These are phyloP conservation scores for Euura saliciscinereae DNA, from an alignment of 1,140 invertebrate species.

Conservation along the genomic window DNA sequence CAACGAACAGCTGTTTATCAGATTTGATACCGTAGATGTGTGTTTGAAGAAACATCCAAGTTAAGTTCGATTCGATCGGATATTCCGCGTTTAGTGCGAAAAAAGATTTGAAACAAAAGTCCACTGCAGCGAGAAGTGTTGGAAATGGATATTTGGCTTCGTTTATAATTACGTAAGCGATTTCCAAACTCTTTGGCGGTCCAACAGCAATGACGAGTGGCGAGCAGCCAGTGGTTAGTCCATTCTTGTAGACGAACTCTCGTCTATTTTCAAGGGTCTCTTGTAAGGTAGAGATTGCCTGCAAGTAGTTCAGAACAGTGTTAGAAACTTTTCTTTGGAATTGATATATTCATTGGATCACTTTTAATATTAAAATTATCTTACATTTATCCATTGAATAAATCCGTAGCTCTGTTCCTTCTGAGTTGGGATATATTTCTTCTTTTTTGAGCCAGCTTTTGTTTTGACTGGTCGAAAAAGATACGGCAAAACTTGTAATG, in stretches of 20 bases:
- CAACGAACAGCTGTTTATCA: neutral
- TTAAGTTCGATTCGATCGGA: neutral
- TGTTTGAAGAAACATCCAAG: neutral
- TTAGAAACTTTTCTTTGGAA: neutral
- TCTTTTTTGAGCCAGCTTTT: neutral
- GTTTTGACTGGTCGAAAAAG: neutral
- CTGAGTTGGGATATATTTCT: neutral
- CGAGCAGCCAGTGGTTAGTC: slow-evolving; percentile 3
- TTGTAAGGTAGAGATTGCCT: neutral
- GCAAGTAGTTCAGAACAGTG: neutral
- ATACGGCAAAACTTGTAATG: neutral
- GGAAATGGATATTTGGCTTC: slow-evolving; percentile 15
- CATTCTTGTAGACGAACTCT: slow-evolving; percentile 11
- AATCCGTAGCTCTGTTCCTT: neutral
- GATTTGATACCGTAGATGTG: neutral
- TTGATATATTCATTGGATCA: neutral
- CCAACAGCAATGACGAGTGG: slow-evolving; percentile 22
- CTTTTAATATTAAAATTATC: neutral
- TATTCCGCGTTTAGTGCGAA: slow-evolving; percentile 10
- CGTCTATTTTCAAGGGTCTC: neutral
- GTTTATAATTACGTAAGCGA: slow-evolving; percentile 18
- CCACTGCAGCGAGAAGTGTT: slow-evolving; percentile 13
- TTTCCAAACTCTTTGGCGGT: slow-evolving; percentile 8
- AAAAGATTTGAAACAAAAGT: slow-evolving; percentile 24
- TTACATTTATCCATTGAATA: neutral